Base-by-base conservation (phyloP, 2,113 vertebrate species). In the Cinclus mexicanus region DNA sequence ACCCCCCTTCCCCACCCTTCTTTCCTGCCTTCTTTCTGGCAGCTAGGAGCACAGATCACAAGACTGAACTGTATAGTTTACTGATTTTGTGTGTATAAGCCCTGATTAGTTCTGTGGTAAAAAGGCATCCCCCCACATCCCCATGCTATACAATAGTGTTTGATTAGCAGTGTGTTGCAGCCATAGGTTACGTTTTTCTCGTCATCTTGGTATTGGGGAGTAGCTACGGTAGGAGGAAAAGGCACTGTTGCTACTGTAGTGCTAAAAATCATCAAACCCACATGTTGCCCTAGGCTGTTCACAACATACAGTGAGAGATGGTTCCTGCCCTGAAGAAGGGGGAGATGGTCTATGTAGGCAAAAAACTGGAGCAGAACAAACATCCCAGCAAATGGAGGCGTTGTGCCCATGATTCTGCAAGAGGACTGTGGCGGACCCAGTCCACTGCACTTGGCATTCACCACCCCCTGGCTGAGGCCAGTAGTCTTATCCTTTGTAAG, bases 11-110 rank as follows among this genome's bases (percentile, higher is more conserved):
- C 47, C 42, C 23, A n/a, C 3, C 5, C 47, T 67, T 77, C 85
- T 93, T 95, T 95, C 87, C 85, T 96, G 82, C 63, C 79, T 86
- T 70, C 44, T 83, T 95, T 94, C 93, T 96, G 87, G 75, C 82
- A 80, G 55, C 63, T 83, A 90, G 78, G 47, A 95, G 56, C 50
- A 56, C 42, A 88, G 72, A 93, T 91, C 90, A 95, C 64, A 92
- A 81, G 94, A n/a, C 83, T 59, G 83, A 87, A 74, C 79, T 88
- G 2, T 70, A 12, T 11, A 49, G 56, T 91, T 90, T 79, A 59
- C 83, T 92, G 76, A 39, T 93, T 93, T 60, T 44, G n/a, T 75
- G 81, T 87, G 47, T 86, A 60, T 88, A 85, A 93, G 80, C 86
- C 71, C 72, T 90, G 78, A 74, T 86, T 77, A 88, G 33, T 83